A percentile compares a stretch with the other conserved stretches of the same genome.
Evolutionary conservation across 2,888 invertebrate genomes (phyloP).

Genomic region (Junonia oenone): DNA sequence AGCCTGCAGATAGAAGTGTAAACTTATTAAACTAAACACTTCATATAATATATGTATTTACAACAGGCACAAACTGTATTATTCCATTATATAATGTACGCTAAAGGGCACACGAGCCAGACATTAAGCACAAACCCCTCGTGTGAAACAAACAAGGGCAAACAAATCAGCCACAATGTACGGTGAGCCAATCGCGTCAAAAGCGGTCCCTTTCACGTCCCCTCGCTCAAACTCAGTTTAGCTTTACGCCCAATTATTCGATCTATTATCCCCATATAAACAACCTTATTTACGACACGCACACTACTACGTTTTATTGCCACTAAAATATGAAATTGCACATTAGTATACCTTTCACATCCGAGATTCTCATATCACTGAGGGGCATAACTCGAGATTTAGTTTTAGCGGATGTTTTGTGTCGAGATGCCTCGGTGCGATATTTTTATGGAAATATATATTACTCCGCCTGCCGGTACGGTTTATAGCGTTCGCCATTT

Average conservation of each 20-base stretch:
- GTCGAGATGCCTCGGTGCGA: constrained; percentile 51
- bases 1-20: no score
- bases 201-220: constrained; percentile 37
- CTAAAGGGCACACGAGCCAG: background rate
- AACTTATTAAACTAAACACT: no score
- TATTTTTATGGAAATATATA: constrained; percentile 65
- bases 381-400: constrained; percentile 64
- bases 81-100: background rate
- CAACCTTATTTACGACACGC: constrained; percentile 61
- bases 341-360: constrained; percentile 71
- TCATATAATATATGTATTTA: no score
- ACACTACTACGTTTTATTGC: constrained; percentile 63
- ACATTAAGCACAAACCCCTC: constrained; percentile 8
- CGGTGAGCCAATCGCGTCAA: constrained; percentile 44
- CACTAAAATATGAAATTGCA: constrained; percentile 71
- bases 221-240: constrained; percentile 37
- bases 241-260: constrained; percentile 67
- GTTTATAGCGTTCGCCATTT: constrained; percentile 63
- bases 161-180: constrained; percentile 47
- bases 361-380: constrained; percentile 52
- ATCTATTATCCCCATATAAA: constrained; percentile 65
- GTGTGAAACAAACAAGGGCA: constrained; percentile 17
- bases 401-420: constrained; percentile 61
- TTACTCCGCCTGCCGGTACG: constrained; percentile 48
- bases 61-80: background rate